Conservation (phyloP, 2,113 vertebrate genomes). For the Phalacrocorax aristotelis region DNA sequence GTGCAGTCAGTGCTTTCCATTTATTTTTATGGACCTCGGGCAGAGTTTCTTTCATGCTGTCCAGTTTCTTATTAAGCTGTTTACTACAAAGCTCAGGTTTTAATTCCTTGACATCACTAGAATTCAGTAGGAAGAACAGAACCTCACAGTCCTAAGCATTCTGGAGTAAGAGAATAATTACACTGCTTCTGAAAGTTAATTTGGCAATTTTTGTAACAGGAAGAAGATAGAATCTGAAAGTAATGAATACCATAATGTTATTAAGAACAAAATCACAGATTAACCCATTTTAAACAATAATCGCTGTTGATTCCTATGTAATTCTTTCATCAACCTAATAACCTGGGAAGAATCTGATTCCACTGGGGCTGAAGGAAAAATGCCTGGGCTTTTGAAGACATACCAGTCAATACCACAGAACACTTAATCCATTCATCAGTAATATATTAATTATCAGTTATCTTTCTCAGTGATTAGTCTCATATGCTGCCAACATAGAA, state of each 20-base stretch:
- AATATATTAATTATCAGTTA: not conserved
- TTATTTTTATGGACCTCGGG: not conserved
- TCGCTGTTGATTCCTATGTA: not conserved
- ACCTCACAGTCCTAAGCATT: not conserved
- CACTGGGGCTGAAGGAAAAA: not conserved
- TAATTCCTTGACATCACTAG: not conserved
- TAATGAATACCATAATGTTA: not conserved
- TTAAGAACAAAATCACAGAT: not conserved
- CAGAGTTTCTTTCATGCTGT: not conserved
- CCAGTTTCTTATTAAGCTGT: not conserved
- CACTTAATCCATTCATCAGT: not conserved
- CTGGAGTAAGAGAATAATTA: not conserved
- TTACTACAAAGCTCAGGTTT: not conserved
- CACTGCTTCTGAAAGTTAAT: not conserved
- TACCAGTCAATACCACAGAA: not conserved
- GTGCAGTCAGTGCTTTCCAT: not conserved
- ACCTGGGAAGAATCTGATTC: not conserved
- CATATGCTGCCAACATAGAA: not conserved
- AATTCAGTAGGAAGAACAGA: not conserved
- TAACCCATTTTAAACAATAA: not conserved
- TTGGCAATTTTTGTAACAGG: not conserved
- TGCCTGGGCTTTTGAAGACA: not conserved
- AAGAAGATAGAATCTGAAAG: conserved; percentile 3
- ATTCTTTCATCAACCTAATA: not conserved
- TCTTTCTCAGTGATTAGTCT: not conserved